Percentiles rank a stretch among this genome's conserved stretches.
Conservation (phyloP, 1,140 invertebrate species). For the Tribolium madens region DNA sequence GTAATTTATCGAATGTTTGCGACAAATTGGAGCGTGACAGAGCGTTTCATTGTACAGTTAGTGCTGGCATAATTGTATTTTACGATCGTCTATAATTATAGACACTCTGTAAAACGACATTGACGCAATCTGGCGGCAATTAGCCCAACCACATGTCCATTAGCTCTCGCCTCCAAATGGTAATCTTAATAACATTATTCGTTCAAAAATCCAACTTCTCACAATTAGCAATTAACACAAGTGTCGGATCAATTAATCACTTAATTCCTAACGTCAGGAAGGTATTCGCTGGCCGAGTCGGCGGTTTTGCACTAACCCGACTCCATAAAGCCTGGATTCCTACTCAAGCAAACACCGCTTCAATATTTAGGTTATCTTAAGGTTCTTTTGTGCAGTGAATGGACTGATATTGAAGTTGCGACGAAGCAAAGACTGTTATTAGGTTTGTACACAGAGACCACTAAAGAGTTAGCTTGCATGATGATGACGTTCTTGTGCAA, state of each 20-base stretch:
- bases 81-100: conserved; percentile 29
- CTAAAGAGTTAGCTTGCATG: conserved; percentile 13
- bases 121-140: conserved; percentile 1
- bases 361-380: conserved; percentile 21
- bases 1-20: neutral
- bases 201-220: neutral
- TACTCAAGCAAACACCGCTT: neutral
- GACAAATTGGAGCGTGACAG: neutral
- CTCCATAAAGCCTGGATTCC: conserved; percentile 3
- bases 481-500: conserved; percentile 11
- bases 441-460: conserved; percentile 3
- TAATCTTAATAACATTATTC: neutral
- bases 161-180: neutral
- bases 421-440: neutral
- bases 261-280: neutral
- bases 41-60: conserved; percentile 10
- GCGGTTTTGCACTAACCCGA: neutral
- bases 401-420: conserved; percentile 12
- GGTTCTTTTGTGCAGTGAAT: neutral
- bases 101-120: conserved; percentile 21
- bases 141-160: conserved; percentile 9
- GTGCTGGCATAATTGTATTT: conserved; percentile 17
- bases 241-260: conserved; percentile 5
- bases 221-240: too few relatives aligned
- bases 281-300: neutral